Evolutionary conservation across 1,140 invertebrate species (phyloP).

Genomic region (Cydia splendana): DNA sequence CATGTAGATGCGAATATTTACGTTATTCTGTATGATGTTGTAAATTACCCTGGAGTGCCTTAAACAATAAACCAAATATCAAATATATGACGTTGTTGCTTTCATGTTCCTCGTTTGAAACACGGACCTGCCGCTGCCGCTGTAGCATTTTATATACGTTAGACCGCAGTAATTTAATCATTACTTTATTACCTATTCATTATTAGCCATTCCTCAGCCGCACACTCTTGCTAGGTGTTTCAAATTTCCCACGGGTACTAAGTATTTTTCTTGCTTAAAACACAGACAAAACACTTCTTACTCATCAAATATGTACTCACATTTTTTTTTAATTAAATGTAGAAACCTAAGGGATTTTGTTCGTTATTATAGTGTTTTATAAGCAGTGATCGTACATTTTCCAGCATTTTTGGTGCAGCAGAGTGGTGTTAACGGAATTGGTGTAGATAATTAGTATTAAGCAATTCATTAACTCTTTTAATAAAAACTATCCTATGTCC

Average conservation of each 20-base stretch:
- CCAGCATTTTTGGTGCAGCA: too few species aligned
- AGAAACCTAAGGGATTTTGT: too few species aligned
- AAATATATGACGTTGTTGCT: slow-evolving; percentile 1
- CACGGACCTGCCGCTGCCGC: neutral
- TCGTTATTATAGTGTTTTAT: too few species aligned
- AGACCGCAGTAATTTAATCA: neutral
- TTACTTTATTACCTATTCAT: slow-evolving; percentile 11
- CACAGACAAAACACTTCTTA: too few species aligned
- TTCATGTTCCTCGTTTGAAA: slow-evolving; percentile 9
- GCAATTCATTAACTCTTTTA: too few species aligned
- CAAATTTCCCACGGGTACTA: neutral
- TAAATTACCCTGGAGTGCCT: slow-evolving; percentile 25
- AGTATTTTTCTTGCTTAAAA: neutral
- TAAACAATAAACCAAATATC: slow-evolving; percentile 25
- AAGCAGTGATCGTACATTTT: too few species aligned
- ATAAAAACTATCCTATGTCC: too few species aligned
- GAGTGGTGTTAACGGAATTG: too few species aligned
- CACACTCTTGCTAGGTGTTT: neutral
- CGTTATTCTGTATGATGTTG: neutral
- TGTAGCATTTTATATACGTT: neutral
- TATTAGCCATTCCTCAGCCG: slow-evolving; percentile 1
- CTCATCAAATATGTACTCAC: too few species aligned
- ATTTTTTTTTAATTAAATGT: too few species aligned
- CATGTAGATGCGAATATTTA: slow-evolving; percentile 17
- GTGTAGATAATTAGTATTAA: too few species aligned